phyloP scores from a whole-genome alignment of 1,140 invertebrate species.

The Brachionus calyciflorus region DNA sequence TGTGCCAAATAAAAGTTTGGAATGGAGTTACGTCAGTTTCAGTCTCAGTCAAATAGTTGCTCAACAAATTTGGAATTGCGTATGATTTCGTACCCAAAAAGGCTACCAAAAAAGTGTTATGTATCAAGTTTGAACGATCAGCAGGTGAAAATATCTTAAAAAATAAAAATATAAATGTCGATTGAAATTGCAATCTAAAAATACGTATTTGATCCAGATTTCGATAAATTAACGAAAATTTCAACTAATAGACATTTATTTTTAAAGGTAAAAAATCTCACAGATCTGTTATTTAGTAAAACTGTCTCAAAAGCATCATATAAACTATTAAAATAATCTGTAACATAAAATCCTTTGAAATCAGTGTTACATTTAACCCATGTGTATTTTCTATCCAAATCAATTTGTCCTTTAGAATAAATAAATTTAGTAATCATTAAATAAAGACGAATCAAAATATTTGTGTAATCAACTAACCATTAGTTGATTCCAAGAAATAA shows the following conservation, averaged over 20 bases:
- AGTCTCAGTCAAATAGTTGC: conserved; percentile 15
- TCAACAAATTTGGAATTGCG: not conserved
- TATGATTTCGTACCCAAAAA: conserved; percentile 37
- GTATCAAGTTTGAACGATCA: conserved; percentile 32
- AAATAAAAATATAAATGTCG: not conserved
- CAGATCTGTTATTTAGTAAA: not conserved
- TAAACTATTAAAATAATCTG: conserved; percentile 28
- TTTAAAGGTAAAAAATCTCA: too few species aligned
- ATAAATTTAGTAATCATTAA: not conserved
- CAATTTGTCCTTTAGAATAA: not conserved
- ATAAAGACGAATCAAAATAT: too few species aligned
- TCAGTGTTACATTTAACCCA: conserved; percentile 45
- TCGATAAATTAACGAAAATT: too few species aligned
- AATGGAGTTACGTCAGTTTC: not conserved
- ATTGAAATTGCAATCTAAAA: too few species aligned
- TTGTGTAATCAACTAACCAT: too few species aligned
- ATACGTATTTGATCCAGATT: too few species aligned
- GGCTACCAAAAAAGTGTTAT: conserved; percentile 12
- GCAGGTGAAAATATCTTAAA: conserved; percentile 33
- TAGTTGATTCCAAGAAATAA: not conserved
- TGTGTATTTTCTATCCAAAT: conserved; percentile 19
- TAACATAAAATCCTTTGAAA: conserved; percentile 43
- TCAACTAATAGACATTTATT: too few species aligned
- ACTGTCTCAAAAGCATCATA: conserved; percentile 18
- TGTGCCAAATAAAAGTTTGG: conserved; percentile 14